Base-by-base conservation (phyloP, 2,113 vertebrate species). In the Ammospiza caudacuta region DNA sequence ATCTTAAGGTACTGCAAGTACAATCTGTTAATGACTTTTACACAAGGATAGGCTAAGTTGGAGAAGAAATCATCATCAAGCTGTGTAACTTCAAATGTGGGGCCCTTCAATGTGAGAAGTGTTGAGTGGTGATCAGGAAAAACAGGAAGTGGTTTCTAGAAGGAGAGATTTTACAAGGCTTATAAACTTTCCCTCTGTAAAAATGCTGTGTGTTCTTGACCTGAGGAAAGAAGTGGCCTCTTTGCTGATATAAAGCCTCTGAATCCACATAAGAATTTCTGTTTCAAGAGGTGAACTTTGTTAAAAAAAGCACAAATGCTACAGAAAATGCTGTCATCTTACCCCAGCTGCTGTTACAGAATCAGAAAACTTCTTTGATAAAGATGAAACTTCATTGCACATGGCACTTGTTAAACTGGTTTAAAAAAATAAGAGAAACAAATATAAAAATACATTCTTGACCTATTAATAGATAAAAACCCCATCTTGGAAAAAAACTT, bases 321-420 rank as follows among this genome's bases (percentile, higher is more conserved):
- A 81, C 23, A 83, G 39, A 72, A 94, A 75, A 51, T 55, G 62
- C 18, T 64, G 55, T 68, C 62, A 35, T 90, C 99, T 98, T 98
- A 99, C 99, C 98, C 99, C 99, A 92, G 98, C 96, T 63, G 97
- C 87, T 83, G 99, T 98, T 95, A 99, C 97, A 27, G 96, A 98
- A 74, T 98, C 97, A 2, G 97, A 98, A 97, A 99, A 99, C 97
- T 98, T 99, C 96, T 97, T 98, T 37, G 99, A 98, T 96, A 99
- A 98, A 80, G 98, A 98, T 54, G 98, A 97, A 83, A 99, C 99
- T 97, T 99, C 99, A 92, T 98, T 99, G 97, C 99, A 99, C 99
- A 99, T 99, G 75, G 99, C 99, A 87, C 97, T 96, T 44, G 99
- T 99, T 97, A 99, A 98, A 96, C 99, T 99, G 97, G 72, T 97